Base-by-base conservation (phyloP, 2,113 vertebrate species). In the Pipa parva region DNA sequence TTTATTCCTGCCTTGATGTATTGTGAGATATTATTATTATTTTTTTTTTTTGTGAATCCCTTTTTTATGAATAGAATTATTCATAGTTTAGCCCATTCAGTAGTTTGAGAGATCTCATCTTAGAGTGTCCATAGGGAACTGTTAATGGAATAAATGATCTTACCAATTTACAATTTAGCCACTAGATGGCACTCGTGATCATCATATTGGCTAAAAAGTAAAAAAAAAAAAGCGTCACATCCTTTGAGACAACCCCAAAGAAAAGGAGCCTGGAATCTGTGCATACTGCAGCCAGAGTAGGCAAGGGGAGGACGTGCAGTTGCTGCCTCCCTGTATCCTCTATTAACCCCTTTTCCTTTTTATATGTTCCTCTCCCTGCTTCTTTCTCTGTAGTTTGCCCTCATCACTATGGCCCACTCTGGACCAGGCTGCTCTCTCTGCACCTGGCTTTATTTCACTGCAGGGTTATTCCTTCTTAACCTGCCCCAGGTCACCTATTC, bases 401-500 rank as follows among this genome's bases (percentile, higher is more conserved):
- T 18, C 28, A 24, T 18, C 17, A 22, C 17, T 22, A 87, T 87
- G 87, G 78, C 77, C 22, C 57, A 33, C 73, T 70, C 57, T 59
- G 28, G 56, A 58, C 26, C 64, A 10, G 61, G 37, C 58, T 37
- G 42, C 24, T 49, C 29, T 72, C 61, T 31, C 52, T 21, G 36
- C 59, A 3, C 71, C 71, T 29, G 73, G 76, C 62, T 76, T 2
- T 49, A 78, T 63, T 48, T 73, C 63, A 61, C 26, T 54, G 57
- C 45, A 68, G 36, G 77, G 46, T 17, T 84, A 2, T 13, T 42
- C 17, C 37, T 39, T 13, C 31, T 82, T 55, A 55, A 79, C 4
- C 82, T 76, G 48, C 83, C 78, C 20, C 79, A 70, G 78, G 51
- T 73, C 42, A 78, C 76, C 2, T 67, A 74, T 3, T 75, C 84